Evolutionary conservation across 1,140 invertebrate species (phyloP).

Genomic region (Ephestia elutella): DNA sequence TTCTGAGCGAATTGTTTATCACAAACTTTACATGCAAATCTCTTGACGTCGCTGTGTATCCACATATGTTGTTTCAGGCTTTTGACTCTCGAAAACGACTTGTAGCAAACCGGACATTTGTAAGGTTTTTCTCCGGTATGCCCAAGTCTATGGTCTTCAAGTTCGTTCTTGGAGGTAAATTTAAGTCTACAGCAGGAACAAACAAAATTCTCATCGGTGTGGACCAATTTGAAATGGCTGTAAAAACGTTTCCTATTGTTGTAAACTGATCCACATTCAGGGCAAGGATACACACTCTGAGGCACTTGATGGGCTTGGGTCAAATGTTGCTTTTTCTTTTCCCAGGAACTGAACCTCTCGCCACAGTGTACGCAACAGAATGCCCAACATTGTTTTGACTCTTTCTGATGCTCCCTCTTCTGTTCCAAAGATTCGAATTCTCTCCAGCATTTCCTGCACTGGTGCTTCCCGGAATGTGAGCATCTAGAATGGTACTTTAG

Average conservation of each 20-base stretch:
- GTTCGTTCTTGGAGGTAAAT: constrained; percentile 34
- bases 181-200: constrained; percentile 52
- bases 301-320: constrained; percentile 35
- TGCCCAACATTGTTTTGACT: constrained; percentile 44
- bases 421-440: constrained; percentile 41
- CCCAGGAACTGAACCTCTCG: constrained; percentile 54
- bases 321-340: constrained; percentile 47
- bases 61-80: constrained; percentile 72
- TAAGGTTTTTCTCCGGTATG: constrained; percentile 57
- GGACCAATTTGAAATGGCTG: constrained; percentile 45
- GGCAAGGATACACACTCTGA: constrained; percentile 40
- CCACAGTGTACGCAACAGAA: constrained; percentile 48
- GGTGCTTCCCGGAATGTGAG: constrained; percentile 41
- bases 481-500: constrained; percentile 53
- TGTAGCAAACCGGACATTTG: constrained; percentile 61
- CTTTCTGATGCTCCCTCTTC: constrained; percentile 41
- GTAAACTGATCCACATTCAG: constrained; percentile 44
- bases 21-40: constrained; percentile 65
- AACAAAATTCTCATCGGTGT: constrained; percentile 45
- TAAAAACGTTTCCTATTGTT: constrained; percentile 42
- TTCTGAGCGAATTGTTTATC: constrained; percentile 73
- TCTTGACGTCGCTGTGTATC: constrained; percentile 58
- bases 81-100: constrained; percentile 67
- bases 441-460: constrained; percentile 53
- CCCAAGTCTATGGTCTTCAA: constrained; percentile 46